A percentile compares a stretch with the other conserved stretches of the same genome.
These are phyloP conservation scores for Tolmerus cingulatus DNA, from an alignment of 2,888 invertebrate genomes.

Conservation along the genomic window DNA sequence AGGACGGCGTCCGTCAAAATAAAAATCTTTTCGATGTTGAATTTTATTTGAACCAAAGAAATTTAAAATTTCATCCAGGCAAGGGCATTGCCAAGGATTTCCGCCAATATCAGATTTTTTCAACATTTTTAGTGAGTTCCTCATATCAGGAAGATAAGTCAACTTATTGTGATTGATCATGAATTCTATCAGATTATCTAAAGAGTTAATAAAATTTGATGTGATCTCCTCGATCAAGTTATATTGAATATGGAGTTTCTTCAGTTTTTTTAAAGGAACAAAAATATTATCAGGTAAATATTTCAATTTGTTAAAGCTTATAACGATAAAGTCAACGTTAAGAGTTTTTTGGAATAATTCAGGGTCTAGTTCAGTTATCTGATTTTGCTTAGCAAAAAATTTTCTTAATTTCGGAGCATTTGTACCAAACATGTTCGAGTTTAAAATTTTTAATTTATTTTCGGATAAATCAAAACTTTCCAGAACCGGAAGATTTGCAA, in stretches of 20 bases:
- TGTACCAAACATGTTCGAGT: constrained; percentile 53
- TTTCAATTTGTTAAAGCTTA: constrained; percentile 55
- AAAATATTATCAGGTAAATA: constrained; percentile 56
- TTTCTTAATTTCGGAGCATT: constrained; percentile 52
- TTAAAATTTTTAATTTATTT: constrained; percentile 55
- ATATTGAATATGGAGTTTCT: constrained; percentile 57
- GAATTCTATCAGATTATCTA: constrained; percentile 51
- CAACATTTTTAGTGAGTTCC: constrained; percentile 53
- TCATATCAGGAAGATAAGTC: constrained; percentile 56
- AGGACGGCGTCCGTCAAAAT: background rate
- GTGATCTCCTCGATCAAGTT: constrained; percentile 56
- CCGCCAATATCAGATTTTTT: constrained; percentile 56
- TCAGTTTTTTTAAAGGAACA: constrained; percentile 55
- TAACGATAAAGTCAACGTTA: constrained; percentile 55
- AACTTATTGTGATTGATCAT: constrained; percentile 59
- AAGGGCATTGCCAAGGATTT: constrained; percentile 59
- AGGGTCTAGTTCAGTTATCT: constrained; percentile 53
- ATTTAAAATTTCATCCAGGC: background rate
- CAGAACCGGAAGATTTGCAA: constrained; percentile 53
- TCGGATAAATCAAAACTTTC: constrained; percentile 56
- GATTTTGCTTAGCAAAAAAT: constrained; percentile 55
- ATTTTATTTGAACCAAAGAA: background rate
- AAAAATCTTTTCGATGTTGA: background rate
- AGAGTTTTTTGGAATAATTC: constrained; percentile 55
- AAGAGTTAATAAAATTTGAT: constrained; percentile 40